These are phyloP conservation scores for Limnephilus marmoratus DNA, from an alignment of 2,888 invertebrate species.

Conservation along the genomic window DNA sequence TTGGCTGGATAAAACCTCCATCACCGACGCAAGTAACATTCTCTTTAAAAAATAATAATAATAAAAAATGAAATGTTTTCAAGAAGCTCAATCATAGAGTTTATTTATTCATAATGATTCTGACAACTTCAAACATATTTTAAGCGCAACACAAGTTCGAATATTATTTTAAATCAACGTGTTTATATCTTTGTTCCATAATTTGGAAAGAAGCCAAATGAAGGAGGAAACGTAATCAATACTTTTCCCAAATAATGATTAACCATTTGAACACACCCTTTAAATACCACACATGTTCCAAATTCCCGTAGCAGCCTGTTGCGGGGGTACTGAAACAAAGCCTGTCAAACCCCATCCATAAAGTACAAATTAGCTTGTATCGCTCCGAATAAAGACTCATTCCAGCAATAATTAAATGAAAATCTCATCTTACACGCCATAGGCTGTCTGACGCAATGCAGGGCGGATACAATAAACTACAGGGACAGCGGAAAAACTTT, in stretches of 20 bases:
- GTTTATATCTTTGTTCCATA: neutral
- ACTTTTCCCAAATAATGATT: neutral
- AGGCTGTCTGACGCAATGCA: conserved; percentile 2
- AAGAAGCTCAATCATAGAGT: too few relatives aligned
- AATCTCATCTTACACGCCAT: conserved; percentile 43
- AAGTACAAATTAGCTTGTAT: conserved; percentile 43
- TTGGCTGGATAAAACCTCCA: too few relatives aligned
- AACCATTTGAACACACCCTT: conserved; percentile 24
- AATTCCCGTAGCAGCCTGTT: conserved; percentile 9
- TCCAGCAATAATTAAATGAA: conserved; percentile 40
- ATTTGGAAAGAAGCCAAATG: neutral
- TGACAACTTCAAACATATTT: too few relatives aligned
- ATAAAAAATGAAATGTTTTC: too few relatives aligned
- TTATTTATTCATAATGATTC: too few relatives aligned
- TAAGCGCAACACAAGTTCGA: too few relatives aligned
- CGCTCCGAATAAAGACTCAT: conserved; percentile 14
- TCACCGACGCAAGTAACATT: too few relatives aligned
- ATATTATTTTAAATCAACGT: neutral
- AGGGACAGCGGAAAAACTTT: neutral
- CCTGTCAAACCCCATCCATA: conserved; percentile 5
- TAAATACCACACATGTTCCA: conserved; percentile 26
- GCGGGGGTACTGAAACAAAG: neutral
- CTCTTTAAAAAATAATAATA: too few relatives aligned
- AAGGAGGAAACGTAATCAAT: neutral
- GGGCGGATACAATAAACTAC: neutral